Evolutionary conservation across 30 jellyfish, hydroid and myxozoan species (phyloP).

Genomic region (Clytia hemisphaerica): DNA sequence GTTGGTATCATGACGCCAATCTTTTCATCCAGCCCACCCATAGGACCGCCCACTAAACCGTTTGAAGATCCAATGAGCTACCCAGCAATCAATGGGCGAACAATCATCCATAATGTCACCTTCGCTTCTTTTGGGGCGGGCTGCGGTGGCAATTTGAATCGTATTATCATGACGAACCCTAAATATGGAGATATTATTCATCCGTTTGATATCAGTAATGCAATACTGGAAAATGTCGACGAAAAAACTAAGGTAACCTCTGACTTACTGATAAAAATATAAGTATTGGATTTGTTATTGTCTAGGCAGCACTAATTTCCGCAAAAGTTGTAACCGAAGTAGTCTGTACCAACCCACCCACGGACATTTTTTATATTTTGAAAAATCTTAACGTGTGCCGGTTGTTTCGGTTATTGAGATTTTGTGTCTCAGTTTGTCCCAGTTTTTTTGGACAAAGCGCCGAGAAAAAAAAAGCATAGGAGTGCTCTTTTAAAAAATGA

Average conservation of each 20-base stretch:
- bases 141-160: conserved; percentile 31
- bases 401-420: background rate
- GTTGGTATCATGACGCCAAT: conserved; percentile 45
- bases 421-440: background rate
- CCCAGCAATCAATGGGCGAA: conserved; percentile 82
- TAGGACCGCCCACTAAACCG: conserved; percentile 77
- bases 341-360: background rate
- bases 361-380: background rate
- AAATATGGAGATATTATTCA: conserved; percentile 62
- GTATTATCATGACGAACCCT: conserved; percentile 34
- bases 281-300: background rate
- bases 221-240: conserved; percentile 38
- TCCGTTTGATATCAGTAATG: conserved; percentile 44
- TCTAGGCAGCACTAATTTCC: background rate
- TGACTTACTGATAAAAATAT: background rate
- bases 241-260: conserved; percentile 19
- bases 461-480: too few relatives aligned
- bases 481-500: too few relatives aligned
- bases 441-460: too few relatives aligned
- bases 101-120: conserved; percentile 38
- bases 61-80: conserved; percentile 77
- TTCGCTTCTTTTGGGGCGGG: conserved; percentile 56
- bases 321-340: background rate
- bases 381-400: background rate
- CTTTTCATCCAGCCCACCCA: conserved; percentile 46